Evolutionary conservation across 37 sponge, comb jelly and placozoan species (phyloP).

Genomic region (Aphrocallistes beatrix): DNA sequence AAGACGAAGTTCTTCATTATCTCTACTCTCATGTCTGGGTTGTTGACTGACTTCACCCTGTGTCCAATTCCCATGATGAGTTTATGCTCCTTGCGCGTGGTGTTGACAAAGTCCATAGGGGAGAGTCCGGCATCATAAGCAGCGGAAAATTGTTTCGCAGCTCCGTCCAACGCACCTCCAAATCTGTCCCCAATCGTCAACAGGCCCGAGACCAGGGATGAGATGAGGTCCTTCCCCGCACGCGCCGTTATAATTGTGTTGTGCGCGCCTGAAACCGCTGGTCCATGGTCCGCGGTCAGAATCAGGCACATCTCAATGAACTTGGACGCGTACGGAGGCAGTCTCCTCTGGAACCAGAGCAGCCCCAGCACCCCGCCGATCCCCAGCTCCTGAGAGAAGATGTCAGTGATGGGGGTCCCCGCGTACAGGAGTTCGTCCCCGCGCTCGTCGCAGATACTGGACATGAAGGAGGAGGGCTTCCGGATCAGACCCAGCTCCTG

Average conservation of each 20-base stretch:
- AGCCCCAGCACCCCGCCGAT: constrained; percentile 88
- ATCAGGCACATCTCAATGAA: constrained; percentile 96
- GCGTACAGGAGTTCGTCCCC: constrained; percentile 94
- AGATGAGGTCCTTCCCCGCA: constrained; percentile 93
- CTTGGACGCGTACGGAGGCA: constrained; percentile 83
- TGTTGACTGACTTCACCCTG: constrained; percentile 90
- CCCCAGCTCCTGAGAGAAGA: constrained; percentile 88
- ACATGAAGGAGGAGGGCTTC: constrained; percentile 83
- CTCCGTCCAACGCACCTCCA: constrained; percentile 92
- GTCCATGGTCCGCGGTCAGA: constrained; percentile 94
- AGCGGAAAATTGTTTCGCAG: constrained; percentile 71
- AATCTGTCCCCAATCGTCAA: constrained; percentile 92
- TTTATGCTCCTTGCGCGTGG: constrained; percentile 76
- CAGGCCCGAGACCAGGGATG: constrained; percentile 79
- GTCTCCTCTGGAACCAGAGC: constrained; percentile 92
- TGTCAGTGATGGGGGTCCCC: constrained; percentile 89
- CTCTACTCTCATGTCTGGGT: constrained; percentile 89
- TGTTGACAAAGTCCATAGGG: constrained; percentile 98
- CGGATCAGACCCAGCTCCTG: constrained; percentile 87
- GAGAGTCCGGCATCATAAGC: constrained; percentile 77
- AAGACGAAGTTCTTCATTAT: constrained; percentile 77
- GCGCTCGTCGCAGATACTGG: constrained; percentile 90
- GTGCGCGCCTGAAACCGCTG: constrained; percentile 97
- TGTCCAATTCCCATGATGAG: constrained; percentile 96
- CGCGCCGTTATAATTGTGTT: constrained; percentile 89